Evolutionary conservation across 2,113 vertebrate species (phyloP), one percentile per base, ranked within the genome.

Genomic region (Leuciscus idus): DNA sequence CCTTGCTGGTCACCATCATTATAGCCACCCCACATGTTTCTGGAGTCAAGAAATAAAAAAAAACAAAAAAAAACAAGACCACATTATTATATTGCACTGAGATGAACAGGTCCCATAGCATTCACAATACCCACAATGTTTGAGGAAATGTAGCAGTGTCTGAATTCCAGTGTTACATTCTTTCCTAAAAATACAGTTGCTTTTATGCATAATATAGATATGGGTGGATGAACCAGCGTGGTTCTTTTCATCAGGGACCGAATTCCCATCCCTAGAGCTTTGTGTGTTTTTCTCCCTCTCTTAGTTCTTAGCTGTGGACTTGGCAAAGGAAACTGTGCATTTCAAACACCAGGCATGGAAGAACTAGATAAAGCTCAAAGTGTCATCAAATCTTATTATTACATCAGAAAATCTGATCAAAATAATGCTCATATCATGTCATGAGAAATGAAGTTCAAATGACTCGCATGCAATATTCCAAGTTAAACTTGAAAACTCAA

Each of bases 1-100:
- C 96, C 97, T 3, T 94, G 88, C 72, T 96, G 94, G 62, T 97
- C 95, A 0, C 91, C 92, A 55, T 94, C 93, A 61, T 92, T 95
- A 21, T 94, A 94, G 15, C 93, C 95, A 90, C 96, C 95, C 97
- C 97, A 99, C 98, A 98, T 98, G 86, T 74, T 92, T 96, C 95
- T 95, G 90, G 72, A 62, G 17, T 30, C 43, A 80, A 57, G 86
- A 39, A 28, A 48, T 59, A n/a, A 66, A 80, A 74, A 55, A 39
- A 3, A 12, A 50, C 21, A 39, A 81, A 57, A n/a, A 43, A 30
- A 21, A 52, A 26, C 62, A 78, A 73, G 46, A 52, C 62, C 55
- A 46, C 43, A 39, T 78, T 64, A 76, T 50, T 46, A 55, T 39
- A 48, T 73, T 36, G 21, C 46, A 30, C 70, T 74, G 81, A 36